phyloP scores from a whole-genome alignment of 1,140 invertebrate genomes.

The Linepithema humile region DNA sequence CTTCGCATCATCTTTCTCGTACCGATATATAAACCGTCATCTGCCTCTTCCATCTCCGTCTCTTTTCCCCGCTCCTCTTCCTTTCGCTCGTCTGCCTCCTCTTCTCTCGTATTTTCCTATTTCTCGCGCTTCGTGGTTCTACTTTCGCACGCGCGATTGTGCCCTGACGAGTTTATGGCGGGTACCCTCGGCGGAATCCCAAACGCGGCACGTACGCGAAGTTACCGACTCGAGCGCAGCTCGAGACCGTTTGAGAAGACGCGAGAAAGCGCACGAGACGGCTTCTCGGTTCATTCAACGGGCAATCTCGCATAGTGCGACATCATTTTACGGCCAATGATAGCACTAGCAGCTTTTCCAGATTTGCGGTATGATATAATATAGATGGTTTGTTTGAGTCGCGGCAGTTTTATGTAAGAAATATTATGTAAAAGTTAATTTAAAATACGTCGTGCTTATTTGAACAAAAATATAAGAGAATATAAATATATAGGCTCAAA shows the following conservation, averaged over 20 bases:
- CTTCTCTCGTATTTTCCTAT: conserved; percentile 51
- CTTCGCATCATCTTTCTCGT: neutral
- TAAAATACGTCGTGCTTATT: too few relatives aligned
- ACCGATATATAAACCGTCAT: conserved; percentile 8
- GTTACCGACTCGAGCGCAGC: conserved; percentile 41
- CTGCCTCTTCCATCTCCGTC: neutral
- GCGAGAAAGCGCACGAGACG: conserved; percentile 13
- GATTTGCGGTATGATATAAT: neutral
- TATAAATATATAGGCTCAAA: too few relatives aligned
- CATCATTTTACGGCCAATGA: neutral
- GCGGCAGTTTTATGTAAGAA: neutral
- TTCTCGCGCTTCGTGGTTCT: conserved; percentile 51
- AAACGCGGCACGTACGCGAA: conserved; percentile 53
- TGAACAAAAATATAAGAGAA: too few relatives aligned
- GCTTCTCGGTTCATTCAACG: conserved; percentile 16
- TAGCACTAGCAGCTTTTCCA: neutral
- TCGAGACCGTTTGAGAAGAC: neutral
- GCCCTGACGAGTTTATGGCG: conserved; percentile 56
- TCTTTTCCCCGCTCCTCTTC: neutral
- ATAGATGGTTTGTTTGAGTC: neutral
- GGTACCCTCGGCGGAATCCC: conserved; percentile 34
- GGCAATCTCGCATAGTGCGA: neutral
- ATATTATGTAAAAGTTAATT: neutral
- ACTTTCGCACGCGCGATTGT: conserved; percentile 47
- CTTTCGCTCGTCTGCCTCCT: neutral